phyloP scores from a whole-genome alignment of 2,888 invertebrate genomes.

The Scaptomyza polygonia region DNA sequence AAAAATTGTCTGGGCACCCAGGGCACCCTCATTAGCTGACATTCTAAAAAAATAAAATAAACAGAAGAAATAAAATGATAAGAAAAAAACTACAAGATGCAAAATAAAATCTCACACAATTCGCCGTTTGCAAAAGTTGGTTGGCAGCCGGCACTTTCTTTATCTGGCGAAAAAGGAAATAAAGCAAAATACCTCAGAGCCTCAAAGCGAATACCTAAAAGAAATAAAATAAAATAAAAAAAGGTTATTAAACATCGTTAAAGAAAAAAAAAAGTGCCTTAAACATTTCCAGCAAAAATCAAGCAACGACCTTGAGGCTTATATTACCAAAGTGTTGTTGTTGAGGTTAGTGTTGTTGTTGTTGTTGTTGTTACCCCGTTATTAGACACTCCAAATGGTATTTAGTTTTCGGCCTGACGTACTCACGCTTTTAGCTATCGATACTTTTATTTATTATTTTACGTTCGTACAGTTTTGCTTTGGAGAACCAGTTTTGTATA shows the following conservation, averaged over 20 bases:
- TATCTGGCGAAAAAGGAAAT: slow-evolving; percentile 72
- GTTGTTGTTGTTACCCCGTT: slow-evolving; percentile 51
- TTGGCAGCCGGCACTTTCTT: slow-evolving; percentile 46
- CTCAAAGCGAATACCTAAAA: slow-evolving; percentile 10
- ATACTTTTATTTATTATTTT: slow-evolving; percentile 5
- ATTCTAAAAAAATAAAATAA: slow-evolving; percentile 46
- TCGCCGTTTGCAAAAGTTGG: background rate
- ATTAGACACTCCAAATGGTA: slow-evolving; percentile 66
- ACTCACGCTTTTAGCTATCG: slow-evolving; percentile 42
- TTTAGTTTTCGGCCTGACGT: slow-evolving; percentile 68
- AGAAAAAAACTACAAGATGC: background rate
- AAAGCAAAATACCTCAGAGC: slow-evolving; percentile 65
- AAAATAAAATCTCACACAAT: slow-evolving; percentile 13
- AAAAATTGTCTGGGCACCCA: slow-evolving; percentile 9
- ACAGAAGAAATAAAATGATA: background rate
- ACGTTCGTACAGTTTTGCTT: slow-evolving; percentile 18
- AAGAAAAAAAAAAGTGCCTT: slow-evolving; percentile 3
- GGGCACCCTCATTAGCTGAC: slow-evolving; percentile 58
- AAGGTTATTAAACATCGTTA: slow-evolving; percentile 65
- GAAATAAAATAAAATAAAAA: background rate
- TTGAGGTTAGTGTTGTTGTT: slow-evolving; percentile 19
- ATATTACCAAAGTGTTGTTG: slow-evolving; percentile 31
- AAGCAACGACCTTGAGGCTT: slow-evolving; percentile 76
- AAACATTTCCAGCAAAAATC: slow-evolving; percentile 53
- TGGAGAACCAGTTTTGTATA: slow-evolving; percentile 45